Conservation (phyloP, 2,113 vertebrate genomes). For the Prietella phreatophila region DNA sequence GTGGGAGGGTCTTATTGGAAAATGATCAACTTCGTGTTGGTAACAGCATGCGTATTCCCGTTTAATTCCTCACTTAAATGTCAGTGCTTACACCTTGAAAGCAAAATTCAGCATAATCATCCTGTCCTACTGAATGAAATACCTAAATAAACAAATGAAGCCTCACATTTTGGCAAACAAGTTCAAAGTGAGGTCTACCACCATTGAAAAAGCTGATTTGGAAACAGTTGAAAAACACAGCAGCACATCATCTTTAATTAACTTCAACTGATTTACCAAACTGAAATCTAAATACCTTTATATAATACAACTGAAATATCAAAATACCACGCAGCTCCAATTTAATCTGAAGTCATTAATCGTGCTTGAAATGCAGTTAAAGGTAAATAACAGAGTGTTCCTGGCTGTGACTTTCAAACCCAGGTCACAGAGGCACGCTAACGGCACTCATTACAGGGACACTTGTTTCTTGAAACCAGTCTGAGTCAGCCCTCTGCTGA, state of each 20-base stretch:
- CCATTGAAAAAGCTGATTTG: neutral
- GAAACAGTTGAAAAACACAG: neutral
- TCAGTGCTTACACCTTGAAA: neutral
- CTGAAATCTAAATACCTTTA: neutral
- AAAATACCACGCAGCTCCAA: neutral
- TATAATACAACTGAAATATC: no score
- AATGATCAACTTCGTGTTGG: neutral
- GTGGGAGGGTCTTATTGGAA: neutral
- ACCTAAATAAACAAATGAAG: neutral
- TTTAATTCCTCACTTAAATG: neutral
- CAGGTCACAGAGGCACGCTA: slow-evolving; percentile 34
- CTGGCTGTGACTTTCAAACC: slow-evolving; percentile 36
- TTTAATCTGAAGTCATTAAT: slow-evolving; percentile 23
- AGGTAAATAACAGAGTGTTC: slow-evolving; percentile 26
- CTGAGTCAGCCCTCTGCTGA: slow-evolving; percentile 47
- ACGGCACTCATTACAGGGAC: slow-evolving; percentile 44
- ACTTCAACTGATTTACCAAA: neutral
- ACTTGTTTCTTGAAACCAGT: slow-evolving; percentile 52
- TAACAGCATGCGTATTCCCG: neutral
- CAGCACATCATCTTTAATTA: neutral
- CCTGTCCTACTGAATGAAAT: neutral
- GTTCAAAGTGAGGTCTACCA: neutral
- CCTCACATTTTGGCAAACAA: neutral
- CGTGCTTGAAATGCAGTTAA: slow-evolving; percentile 19
- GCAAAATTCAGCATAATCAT: neutral